Percentiles rank a stretch among this genome's conserved stretches.
These are phyloP conservation scores for Eolophus roseicapilla DNA, from an alignment of 2,113 vertebrate species.

Conservation along the genomic window DNA sequence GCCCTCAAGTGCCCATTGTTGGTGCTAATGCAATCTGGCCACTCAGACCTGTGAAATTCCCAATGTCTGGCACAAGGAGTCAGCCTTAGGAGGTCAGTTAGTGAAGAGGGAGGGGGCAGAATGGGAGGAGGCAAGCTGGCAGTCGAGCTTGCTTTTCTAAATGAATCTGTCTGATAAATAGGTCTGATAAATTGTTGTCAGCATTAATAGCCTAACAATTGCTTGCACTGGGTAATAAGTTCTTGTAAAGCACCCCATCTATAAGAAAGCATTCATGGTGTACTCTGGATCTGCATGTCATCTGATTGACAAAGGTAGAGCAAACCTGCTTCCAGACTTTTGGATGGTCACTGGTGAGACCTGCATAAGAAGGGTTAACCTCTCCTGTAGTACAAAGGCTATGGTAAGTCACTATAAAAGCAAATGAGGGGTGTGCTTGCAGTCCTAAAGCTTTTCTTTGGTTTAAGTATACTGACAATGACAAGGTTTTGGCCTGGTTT, in stretches of 20 bases:
- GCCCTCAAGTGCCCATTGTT: neutral
- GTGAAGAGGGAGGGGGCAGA: neutral
- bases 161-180: neutral
- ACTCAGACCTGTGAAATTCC: neutral
- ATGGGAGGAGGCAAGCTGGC: neutral
- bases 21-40: constrained; percentile 10
- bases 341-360: neutral
- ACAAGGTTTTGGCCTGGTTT: neutral
- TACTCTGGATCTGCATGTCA: neutral
- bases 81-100: neutral
- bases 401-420: neutral
- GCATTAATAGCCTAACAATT: neutral
- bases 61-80: neutral
- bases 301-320: neutral
- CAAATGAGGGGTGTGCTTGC: neutral
- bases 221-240: neutral
- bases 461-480: neutral
- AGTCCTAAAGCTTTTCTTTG: neutral
- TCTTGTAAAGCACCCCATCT: neutral
- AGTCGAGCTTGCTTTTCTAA: neutral
- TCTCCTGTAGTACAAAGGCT: neutral
- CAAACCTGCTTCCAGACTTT: neutral
- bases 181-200: neutral
- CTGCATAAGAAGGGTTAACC: neutral
- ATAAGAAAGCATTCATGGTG: neutral